Evolutionary conservation across 30 jellyfish, hydroid and myxozoan species (phyloP).

Genomic region (Aurelia aurita complex sp. Pacific): DNA sequence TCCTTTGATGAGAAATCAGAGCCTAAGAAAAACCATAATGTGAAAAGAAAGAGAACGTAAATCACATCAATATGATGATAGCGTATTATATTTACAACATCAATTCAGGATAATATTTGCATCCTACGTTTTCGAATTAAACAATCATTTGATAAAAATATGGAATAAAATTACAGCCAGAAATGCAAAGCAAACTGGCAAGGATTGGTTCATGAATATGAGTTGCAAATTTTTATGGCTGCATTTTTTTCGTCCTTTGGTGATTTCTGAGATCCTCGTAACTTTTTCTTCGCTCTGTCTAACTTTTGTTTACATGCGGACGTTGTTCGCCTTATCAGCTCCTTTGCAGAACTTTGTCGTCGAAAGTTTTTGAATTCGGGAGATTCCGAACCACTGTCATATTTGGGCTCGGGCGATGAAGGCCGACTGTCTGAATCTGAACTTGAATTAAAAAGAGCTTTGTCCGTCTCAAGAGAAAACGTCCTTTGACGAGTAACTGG

Average conservation of each 20-base stretch:
- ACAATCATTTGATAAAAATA: too few species aligned
- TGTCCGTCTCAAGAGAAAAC: slow-evolving; percentile 38
- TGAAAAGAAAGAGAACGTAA: too few species aligned
- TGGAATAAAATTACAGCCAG: too few species aligned
- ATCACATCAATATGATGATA: too few species aligned
- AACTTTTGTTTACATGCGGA: slow-evolving; percentile 65
- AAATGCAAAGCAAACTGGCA: too few species aligned
- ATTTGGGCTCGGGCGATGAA: slow-evolving; percentile 34
- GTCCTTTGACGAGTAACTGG: slow-evolving; percentile 39
- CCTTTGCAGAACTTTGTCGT: slow-evolving; percentile 77
- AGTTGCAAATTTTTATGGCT: too few species aligned
- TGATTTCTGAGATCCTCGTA: slow-evolving; percentile 30
- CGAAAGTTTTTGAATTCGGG: slow-evolving; percentile 31
- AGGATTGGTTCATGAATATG: too few species aligned
- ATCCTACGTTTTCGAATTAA: too few species aligned
- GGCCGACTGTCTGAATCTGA: slow-evolving; percentile 64
- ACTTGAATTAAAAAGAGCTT: slow-evolving; percentile 25
- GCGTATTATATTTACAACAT: too few species aligned
- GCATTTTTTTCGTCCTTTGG: slow-evolving; percentile 1
- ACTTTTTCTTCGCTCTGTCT: slow-evolving; percentile 57
- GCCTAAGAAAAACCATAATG: too few species aligned
- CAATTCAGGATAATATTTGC: too few species aligned
- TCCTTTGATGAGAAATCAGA: too few species aligned
- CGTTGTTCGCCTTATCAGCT: slow-evolving; percentile 61
- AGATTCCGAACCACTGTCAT: not conserved